phyloP scores from a whole-genome alignment of 2,888 invertebrate genomes.

The Listrodromus nycthemerus region DNA sequence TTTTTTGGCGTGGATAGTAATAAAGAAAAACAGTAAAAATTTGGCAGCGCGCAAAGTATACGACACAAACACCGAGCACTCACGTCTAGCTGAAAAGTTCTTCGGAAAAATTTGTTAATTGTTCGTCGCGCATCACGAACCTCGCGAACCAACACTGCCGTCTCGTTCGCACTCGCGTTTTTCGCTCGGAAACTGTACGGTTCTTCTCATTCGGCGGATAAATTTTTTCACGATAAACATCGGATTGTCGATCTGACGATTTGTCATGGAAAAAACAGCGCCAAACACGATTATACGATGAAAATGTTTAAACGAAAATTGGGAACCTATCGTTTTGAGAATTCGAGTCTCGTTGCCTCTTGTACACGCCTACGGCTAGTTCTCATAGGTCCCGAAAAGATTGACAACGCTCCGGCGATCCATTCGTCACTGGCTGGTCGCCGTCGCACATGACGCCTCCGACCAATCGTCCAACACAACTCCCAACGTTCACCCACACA shows the following conservation, averaged over 20 bases:
- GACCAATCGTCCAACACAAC: constrained; percentile 19
- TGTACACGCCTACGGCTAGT: constrained; percentile 68
- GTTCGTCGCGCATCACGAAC: constrained; percentile 14
- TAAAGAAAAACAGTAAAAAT: background rate
- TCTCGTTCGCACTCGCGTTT: constrained; percentile 29
- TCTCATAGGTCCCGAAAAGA: constrained; percentile 69
- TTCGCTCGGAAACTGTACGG: constrained; percentile 9
- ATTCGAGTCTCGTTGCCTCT: constrained; percentile 72
- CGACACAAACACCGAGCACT: background rate
- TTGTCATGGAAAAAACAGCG: background rate
- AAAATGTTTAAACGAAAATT: constrained; percentile 54
- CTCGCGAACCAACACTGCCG: constrained; percentile 7
- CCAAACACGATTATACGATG: background rate
- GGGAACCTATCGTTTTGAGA: constrained; percentile 71
- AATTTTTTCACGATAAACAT: constrained; percentile 7
- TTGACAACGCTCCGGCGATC: constrained; percentile 70
- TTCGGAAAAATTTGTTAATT: background rate
- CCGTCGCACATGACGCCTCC: constrained; percentile 17
- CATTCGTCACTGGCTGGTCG: constrained; percentile 59
- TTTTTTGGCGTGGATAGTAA: background rate
- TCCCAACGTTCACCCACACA: constrained; percentile 2
- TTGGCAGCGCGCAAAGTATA: background rate
- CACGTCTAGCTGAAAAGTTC: background rate
- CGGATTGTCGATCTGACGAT: background rate
- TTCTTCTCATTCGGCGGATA: background rate